Conservation (phyloP, 2,888 invertebrate species). For the Nephrotoma flavescens region DNA sequence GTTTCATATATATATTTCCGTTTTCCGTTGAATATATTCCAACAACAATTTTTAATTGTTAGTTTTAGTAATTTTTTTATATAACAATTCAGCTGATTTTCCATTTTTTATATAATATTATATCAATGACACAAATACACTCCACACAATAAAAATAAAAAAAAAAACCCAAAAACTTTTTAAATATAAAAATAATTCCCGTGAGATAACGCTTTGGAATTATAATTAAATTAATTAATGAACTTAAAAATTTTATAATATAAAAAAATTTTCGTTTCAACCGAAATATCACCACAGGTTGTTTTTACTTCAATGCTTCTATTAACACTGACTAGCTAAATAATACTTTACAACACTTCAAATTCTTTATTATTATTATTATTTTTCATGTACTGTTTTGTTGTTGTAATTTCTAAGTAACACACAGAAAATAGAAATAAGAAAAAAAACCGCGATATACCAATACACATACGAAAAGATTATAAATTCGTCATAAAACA, state of each 20-base stretch:
- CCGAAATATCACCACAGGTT: constrained; percentile 15
- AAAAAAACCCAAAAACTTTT: not conserved
- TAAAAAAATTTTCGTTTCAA: constrained; percentile 1
- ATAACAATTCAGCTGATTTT: not conserved
- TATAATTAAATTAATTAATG: not conserved
- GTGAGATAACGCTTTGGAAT: not conserved
- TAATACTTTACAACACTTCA: constrained; percentile 9
- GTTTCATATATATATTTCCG: not conserved
- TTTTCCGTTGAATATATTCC: not conserved
- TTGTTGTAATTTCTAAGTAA: constrained; percentile 25
- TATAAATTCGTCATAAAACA: not conserved
- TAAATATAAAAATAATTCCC: not conserved
- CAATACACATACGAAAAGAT: constrained; percentile 5
- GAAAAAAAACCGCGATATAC: constrained; percentile 4
- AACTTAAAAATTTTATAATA: not conserved
- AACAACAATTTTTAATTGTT: not conserved
- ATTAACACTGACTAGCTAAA: constrained; percentile 31
- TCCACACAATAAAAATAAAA: not conserved
- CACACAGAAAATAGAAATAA: constrained; percentile 3
- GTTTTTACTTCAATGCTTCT: constrained; percentile 30
- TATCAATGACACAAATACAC: not conserved
- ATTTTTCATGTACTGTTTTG: not conserved
- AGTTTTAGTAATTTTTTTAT: not conserved
- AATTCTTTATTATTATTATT: not conserved
- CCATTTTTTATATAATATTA: not conserved